A percentile compares a stretch with the other conserved stretches of the same genome.
These are phyloP conservation scores for Vanessa cardui DNA, from an alignment of 2,888 invertebrate genomes.

Conservation along the genomic window DNA sequence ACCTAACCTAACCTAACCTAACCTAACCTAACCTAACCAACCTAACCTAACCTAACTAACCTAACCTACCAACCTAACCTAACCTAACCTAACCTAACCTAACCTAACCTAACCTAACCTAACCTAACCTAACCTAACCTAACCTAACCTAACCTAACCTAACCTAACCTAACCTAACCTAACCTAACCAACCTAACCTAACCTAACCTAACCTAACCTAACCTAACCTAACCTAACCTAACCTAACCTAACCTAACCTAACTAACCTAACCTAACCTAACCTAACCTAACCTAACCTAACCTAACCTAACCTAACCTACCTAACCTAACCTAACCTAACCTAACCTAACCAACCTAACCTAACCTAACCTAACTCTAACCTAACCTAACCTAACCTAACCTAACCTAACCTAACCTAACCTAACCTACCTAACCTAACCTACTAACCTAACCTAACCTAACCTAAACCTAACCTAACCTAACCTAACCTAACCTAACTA, in stretches of 20 bases:
- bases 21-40: conserved; percentile 35
- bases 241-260: neutral
- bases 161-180: conserved; percentile 34
- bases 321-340: conserved; percentile 37
- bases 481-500: conserved; percentile 40
- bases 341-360: conserved; percentile 37
- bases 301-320: conserved; percentile 22
- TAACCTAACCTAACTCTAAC: too few relatives aligned
- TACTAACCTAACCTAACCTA: too few relatives aligned
- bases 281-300: conserved; percentile 12
- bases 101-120: conserved; percentile 37
- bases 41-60: too few relatives aligned
- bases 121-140: conserved; percentile 39
- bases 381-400: too few relatives aligned
- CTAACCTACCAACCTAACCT: conserved; percentile 40
- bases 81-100: conserved; percentile 41
- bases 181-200: conserved; percentile 31
- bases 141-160: conserved; percentile 44
- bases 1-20: conserved; percentile 40
- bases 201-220: too few relatives aligned
- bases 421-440: too few relatives aligned
- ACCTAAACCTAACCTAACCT: conserved; percentile 35
- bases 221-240: conserved; percentile 33
- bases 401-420: too few relatives aligned
- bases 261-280: neutral